phyloP scores from a whole-genome alignment of 2,113 vertebrate species.

The Craseonycteris thonglongyai region DNA sequence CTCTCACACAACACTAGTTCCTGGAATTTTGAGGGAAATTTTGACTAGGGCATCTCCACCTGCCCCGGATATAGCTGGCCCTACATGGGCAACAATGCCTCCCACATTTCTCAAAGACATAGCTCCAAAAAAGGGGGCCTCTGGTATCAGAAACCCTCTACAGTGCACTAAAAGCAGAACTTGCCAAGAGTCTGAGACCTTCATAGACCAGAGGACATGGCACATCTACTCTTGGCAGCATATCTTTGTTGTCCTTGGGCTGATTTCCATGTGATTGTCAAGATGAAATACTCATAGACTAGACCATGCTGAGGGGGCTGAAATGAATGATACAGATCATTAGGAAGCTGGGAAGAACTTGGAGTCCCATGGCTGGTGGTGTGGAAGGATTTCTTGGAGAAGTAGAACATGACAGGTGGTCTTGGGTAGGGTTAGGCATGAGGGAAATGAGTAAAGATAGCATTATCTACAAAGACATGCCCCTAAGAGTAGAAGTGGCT shows the following conservation, averaged over 20 bases:
- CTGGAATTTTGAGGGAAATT: neutral
- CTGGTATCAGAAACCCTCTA: neutral
- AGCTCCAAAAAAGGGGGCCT: neutral
- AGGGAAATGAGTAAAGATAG: neutral
- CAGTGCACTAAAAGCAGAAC: neutral
- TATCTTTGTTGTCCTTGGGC: neutral
- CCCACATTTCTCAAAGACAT: neutral
- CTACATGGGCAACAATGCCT: neutral
- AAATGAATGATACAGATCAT: neutral
- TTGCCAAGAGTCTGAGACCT: neutral
- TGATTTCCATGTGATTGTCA: neutral
- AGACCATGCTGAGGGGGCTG: neutral
- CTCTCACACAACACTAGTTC: neutral
- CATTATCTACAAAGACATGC: neutral
- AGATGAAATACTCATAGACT: neutral
- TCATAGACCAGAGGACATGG: neutral
- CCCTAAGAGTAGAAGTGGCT: neutral
- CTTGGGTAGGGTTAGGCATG: neutral
- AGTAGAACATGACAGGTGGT: neutral
- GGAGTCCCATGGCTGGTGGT: neutral
- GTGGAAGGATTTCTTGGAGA: neutral
- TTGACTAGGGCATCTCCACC: neutral
- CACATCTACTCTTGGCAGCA: neutral
- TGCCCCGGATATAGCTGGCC: neutral
- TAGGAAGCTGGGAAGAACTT: neutral